These are phyloP conservation scores for Anastrepha obliqua DNA, from an alignment of 1,140 invertebrate species.

Conservation along the genomic window DNA sequence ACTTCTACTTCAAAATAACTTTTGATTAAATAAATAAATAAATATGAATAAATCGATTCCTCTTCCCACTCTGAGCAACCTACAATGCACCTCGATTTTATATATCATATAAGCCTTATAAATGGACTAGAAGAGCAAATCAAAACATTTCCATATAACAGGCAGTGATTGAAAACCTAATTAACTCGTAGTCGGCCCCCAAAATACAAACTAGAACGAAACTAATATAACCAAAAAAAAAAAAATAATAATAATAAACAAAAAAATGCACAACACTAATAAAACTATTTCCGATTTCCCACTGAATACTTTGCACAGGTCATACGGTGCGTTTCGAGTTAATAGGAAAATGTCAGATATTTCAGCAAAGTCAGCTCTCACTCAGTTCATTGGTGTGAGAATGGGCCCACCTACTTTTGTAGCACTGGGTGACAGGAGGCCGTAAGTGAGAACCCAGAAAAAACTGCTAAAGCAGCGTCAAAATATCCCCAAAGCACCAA, in stretches of 20 bases:
- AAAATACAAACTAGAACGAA: not conserved
- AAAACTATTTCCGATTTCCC: not conserved
- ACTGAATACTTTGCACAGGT: not conserved
- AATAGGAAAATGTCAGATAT: constrained; percentile 45
- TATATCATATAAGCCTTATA: not conserved
- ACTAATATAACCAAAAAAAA: not conserved
- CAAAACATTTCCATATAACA: not conserved
- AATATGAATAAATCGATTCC: too few relatives aligned
- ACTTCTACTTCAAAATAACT: not conserved
- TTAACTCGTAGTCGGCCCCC: not conserved
- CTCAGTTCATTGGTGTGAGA: not conserved
- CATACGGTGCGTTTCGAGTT: not conserved
- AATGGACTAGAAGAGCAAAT: too few relatives aligned
- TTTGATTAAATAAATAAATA: too few relatives aligned
- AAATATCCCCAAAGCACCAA: constrained; percentile 24
- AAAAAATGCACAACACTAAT: not conserved
- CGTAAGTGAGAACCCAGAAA: not conserved
- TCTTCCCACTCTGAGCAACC: not conserved
- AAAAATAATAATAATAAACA: not conserved
- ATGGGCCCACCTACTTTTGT: not conserved
- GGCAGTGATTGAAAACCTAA: not conserved
- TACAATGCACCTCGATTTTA: not conserved
- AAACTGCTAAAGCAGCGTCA: not conserved
- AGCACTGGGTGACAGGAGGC: too few relatives aligned
- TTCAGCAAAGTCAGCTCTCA: not conserved